Evolutionary conservation across 2,888 invertebrate genomes (phyloP), one percentile per base, ranked within the genome.

Genomic region (Anodontia alba): DNA sequence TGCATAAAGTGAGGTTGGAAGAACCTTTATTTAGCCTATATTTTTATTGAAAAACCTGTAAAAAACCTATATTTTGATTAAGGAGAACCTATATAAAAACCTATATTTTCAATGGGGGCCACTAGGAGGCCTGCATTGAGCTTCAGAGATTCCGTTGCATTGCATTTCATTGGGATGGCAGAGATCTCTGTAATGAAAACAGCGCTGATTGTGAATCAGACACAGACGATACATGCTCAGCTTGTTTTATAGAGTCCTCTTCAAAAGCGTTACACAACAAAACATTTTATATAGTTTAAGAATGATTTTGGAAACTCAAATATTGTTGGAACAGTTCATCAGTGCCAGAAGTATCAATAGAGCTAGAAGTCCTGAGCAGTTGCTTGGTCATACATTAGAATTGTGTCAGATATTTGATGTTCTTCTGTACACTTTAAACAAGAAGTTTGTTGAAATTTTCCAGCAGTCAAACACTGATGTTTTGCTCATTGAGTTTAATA

Each of bases 401-500:
- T 5, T 73, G n/a, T 73, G 66, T 20, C 23, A 33, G 46, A 12
- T 29, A 20, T 73, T 46, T 33, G 66, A 73, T 66, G 33, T 23
- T 3, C 66, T 73, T 15, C 26, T 73, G 29, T 26, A 69, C n/a
- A 43, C 49, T 7, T 26, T 26, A 0, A 69, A 69, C 31, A 62
- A 33, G 20, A 10, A 20, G 62, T 33, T 33, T 70, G 46, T 70
- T 62, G 78, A 75, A 7, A 51, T 80, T 66, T 76, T 78, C 43
- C 80, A 83, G 62, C 49, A 68, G 43, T 31, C 26, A 8, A 83
- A 80, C 69, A 42, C 83, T 26, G 57, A 80, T 31, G 69, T 43
- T 72, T 51, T 83, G 20, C 67, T 78, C 17, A 73, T 76, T 29
- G 66, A 83, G n/a, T 73, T 78, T 31, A 73, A 78, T 43, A 71